Percentiles rank a stretch among this genome's conserved stretches.
These are phyloP conservation scores for Trichacis sp. DNA, from an alignment of 2,888 invertebrate genomes.

Conservation along the genomic window DNA sequence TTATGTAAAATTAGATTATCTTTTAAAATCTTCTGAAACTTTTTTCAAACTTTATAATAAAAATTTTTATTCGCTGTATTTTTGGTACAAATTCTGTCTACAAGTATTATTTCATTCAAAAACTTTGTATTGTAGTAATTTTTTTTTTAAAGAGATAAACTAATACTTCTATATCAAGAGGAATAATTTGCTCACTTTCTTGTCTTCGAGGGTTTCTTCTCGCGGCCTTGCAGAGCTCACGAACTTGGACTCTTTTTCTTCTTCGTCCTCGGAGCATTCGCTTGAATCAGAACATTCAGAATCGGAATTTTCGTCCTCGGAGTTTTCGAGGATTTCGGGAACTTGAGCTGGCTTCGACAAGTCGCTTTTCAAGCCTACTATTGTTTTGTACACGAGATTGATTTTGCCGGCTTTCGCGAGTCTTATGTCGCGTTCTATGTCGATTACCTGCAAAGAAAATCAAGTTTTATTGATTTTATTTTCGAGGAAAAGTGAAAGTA, in stretches of 20 bases:
- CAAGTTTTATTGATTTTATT: no score
- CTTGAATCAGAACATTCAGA: conserved; percentile 55
- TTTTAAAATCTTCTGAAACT: no score
- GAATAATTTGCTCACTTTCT: conserved; percentile 69
- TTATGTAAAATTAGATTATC: no score
- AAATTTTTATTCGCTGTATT: no score
- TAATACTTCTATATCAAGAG: no score
- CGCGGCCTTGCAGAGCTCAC: conserved; percentile 78
- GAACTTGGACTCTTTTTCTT: conserved; percentile 71
- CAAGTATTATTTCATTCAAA: no score
- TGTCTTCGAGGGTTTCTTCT: conserved; percentile 85
- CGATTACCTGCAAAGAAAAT: conserved; percentile 75
- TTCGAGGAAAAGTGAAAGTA: no score
- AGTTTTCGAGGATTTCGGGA: conserved; percentile 74
- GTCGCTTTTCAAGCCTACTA: conserved; percentile 86
- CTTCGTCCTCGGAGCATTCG: conserved; percentile 46
- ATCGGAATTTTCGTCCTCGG: conserved; percentile 59
- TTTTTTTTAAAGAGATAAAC: no score
- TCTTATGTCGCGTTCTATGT: conserved; percentile 87
- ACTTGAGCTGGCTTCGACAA: conserved; percentile 78
- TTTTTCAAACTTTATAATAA: no score
- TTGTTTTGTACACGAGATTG: conserved; percentile 86
- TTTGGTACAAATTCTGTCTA: no score
- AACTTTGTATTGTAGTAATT: no score
- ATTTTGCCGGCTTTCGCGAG: conserved; percentile 82